A percentile compares a stretch with the other conserved stretches of the same genome.
Evolutionary conservation across 2,888 invertebrate species (phyloP).

Genomic region (Aphelenchoides bicaudatus): DNA sequence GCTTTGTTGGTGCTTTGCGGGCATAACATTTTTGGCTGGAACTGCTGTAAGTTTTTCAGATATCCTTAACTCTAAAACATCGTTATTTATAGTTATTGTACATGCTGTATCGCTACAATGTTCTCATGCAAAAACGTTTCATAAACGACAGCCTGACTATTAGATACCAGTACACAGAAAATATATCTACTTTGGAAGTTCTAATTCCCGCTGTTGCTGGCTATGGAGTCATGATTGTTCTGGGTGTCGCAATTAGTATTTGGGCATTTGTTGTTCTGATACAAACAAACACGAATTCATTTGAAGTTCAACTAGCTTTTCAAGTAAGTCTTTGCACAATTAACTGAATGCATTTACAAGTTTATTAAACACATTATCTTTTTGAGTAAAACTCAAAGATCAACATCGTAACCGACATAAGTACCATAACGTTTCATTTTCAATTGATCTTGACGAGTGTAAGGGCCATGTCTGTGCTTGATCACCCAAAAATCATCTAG

Average conservation of each 20-base stretch:
- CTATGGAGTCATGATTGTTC: slow-evolving; percentile 16
- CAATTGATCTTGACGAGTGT: slow-evolving; percentile 18
- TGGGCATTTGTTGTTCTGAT: neutral
- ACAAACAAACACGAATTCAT: neutral
- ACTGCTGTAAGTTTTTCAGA: neutral
- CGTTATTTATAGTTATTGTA: slow-evolving; percentile 16
- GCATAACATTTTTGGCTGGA: neutral
- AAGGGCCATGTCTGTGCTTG: slow-evolving; percentile 32
- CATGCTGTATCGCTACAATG: slow-evolving; percentile 17
- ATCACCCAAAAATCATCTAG: slow-evolving; percentile 34
- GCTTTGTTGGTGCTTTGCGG: slow-evolving; percentile 9
- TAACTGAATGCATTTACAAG: too few relatives aligned
- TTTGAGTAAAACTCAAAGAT: neutral
- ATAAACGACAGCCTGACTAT: neutral
- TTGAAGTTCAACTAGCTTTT: slow-evolving; percentile 6
- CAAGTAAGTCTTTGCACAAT: slow-evolving; percentile 9
- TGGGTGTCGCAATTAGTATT: neutral
- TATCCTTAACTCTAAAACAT: neutral
- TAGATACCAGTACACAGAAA: slow-evolving; percentile 20
- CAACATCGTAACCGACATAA: slow-evolving; percentile 23
- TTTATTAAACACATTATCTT: neutral
- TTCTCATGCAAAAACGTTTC: slow-evolving; percentile 13
- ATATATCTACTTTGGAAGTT: slow-evolving; percentile 18
- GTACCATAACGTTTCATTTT: slow-evolving; percentile 24
- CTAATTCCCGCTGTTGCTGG: slow-evolving; percentile 19